phyloP scores from a whole-genome alignment of 2,797 vertebrate genomes.

The Lophius americanus region DNA sequence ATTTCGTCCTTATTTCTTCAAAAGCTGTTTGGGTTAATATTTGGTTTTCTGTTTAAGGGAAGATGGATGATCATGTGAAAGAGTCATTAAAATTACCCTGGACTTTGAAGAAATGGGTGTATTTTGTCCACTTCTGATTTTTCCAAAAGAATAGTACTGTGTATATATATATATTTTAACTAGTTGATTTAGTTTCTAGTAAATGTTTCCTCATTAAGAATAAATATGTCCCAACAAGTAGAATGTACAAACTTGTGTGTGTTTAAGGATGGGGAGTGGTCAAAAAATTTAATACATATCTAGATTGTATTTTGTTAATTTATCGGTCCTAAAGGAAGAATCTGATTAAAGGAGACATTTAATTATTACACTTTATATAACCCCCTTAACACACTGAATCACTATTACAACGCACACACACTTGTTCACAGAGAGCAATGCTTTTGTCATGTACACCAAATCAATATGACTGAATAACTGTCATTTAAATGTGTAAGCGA shows the following conservation, averaged over 20 bases:
- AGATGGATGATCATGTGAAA: no score
- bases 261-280: not conserved
- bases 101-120: no score
- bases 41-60: no score
- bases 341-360: not conserved
- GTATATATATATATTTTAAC: no score
- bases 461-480: no score
- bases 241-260: not conserved
- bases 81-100: no score
- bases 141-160: not conserved
- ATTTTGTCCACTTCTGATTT: not conserved
- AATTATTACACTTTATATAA: not conserved
- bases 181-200: no score
- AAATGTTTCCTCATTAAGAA: no score
- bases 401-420: not conserved
- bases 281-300: not conserved
- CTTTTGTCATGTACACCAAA: not conserved
- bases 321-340: slow-evolving; percentile 14
- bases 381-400: slow-evolving; percentile 1
- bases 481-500: no score
- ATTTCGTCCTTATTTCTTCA: not conserved
- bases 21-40: not conserved
- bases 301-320: slow-evolving; percentile 8
- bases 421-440: not conserved
- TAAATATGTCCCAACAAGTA: not conserved